Base-by-base conservation (phyloP, 2,113 vertebrate species). In the Noturus placidus region DNA sequence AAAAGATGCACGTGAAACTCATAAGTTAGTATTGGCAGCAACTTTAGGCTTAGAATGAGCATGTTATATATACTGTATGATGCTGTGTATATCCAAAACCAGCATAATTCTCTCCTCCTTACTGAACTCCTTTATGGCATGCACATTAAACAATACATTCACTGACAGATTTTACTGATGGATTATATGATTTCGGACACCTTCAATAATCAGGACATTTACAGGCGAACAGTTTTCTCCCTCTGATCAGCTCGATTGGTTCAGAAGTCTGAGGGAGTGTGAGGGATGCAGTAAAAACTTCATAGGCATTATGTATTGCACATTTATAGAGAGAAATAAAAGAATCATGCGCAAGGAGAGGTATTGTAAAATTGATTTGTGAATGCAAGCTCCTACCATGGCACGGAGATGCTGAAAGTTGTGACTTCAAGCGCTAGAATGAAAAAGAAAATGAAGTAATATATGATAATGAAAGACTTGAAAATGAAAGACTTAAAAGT, bases 381-480 rank as follows among this genome's bases (percentile, higher is more conserved):
- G 22, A 85, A 52, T 56, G 50, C 46, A 80, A 87, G 78, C 84
- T 67, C 98, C 96, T 99, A 99, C 98, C 98, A 98, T 97, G 96
- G 93, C 93, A 95, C 94, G 96, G 96, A 96, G 97, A 97, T 95
- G 97, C 96, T 97, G 97, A 97, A 95, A 97, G 97, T 93, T 97
- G 97, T 95, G 97, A 97, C 97, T 98, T 98, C 97, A 98, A 97
- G 96, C 97, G 97, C 98, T 99, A 96, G 95, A 96, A 92, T 96
- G 96, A 95, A 93, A 93, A 97, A 97, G 96, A 94, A 96, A 96
- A 97, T 92, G 91, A 90, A 89, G 90, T 30, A 69, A 91, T 89
- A 27, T n/a, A n/a, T n/a, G n/a, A n/a, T n/a, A n/a, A 94, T 91
- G 84, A 91, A 85, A 80, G 86, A 92, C 65, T 92, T 84, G 81